Evolutionary conservation across 1,140 invertebrate genomes (phyloP).

Genomic region (Zelostemma sp.): DNA sequence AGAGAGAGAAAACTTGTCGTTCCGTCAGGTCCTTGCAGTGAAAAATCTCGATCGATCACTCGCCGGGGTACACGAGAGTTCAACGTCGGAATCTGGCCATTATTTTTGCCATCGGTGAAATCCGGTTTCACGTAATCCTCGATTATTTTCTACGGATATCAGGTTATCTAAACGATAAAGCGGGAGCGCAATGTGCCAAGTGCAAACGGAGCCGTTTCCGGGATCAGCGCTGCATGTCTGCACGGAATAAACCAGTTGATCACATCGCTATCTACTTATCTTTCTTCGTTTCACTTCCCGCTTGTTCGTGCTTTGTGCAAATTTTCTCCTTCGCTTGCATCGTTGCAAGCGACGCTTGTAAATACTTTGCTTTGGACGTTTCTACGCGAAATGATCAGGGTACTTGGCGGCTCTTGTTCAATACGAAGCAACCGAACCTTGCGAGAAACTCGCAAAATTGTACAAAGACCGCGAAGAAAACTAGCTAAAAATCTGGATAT

Average conservation of each 20-base stretch:
- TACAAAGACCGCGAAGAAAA: too few relatives aligned
- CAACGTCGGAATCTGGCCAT: neutral
- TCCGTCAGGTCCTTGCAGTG: neutral
- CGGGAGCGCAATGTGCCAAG: conserved; percentile 24
- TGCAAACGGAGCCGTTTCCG: conserved; percentile 29
- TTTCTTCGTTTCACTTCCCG: conserved; percentile 36
- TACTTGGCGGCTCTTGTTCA: too few relatives aligned
- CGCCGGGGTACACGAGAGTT: neutral
- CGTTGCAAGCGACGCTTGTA: conserved; percentile 19
- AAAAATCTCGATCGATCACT: neutral
- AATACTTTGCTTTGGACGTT: conserved; percentile 20
- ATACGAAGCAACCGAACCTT: too few relatives aligned
- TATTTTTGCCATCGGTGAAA: conserved; percentile 18
- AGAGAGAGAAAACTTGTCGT: too few relatives aligned
- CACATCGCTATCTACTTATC: conserved; percentile 50
- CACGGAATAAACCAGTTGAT: conserved; percentile 51
- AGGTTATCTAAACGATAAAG: conserved; percentile 7
- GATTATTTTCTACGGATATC: conserved; percentile 18
- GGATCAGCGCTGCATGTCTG: conserved; percentile 31
- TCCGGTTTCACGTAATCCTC: conserved; percentile 31
- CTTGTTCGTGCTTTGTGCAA: conserved; percentile 34
- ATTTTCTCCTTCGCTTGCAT: conserved; percentile 20
- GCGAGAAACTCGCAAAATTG: too few relatives aligned
- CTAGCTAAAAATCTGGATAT: too few relatives aligned
- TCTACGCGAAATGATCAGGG: too few relatives aligned